Evolutionary conservation across 1,140 invertebrate genomes (phyloP).

Genomic region (Atta texana): DNA sequence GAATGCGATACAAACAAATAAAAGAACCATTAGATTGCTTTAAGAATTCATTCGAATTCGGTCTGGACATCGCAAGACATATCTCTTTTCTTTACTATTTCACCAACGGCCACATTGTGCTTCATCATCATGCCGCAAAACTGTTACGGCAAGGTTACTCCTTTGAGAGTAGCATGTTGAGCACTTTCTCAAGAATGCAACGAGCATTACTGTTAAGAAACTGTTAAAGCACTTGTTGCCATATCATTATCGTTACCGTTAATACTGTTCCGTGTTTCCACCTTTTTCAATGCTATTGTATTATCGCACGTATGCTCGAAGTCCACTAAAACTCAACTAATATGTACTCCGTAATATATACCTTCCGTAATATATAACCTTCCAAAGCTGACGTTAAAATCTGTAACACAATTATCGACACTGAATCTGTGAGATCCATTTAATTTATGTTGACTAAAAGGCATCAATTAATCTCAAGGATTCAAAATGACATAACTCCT

Average conservation of each 20-base stretch:
- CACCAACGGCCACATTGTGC: slow-evolving; percentile 21
- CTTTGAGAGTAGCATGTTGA: slow-evolving; percentile 64
- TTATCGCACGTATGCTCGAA: background rate
- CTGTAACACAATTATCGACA: no score
- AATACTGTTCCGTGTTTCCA: slow-evolving; percentile 1
- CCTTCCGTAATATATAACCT: no score
- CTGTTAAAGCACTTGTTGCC: slow-evolving; percentile 74
- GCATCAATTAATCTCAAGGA: no score
- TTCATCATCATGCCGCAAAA: slow-evolving; percentile 43
- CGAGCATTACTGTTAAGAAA: slow-evolving; percentile 63
- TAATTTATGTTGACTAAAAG: no score
- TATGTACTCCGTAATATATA: background rate
- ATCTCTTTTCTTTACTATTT: slow-evolving; percentile 38
- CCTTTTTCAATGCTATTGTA: background rate
- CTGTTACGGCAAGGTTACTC: background rate
- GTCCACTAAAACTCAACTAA: background rate
- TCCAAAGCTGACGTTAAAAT: no score
- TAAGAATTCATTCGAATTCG: slow-evolving; percentile 74
- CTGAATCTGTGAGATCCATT: no score
- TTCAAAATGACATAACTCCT: no score
- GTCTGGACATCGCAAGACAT: slow-evolving; percentile 21
- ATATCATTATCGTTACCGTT: slow-evolving; percentile 70
- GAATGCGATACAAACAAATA: background rate
- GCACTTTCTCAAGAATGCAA: slow-evolving; percentile 34
- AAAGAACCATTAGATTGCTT: slow-evolving; percentile 27